phyloP scores from a whole-genome alignment of 2,797 vertebrate genomes.

The Eulemur rubriventer region DNA sequence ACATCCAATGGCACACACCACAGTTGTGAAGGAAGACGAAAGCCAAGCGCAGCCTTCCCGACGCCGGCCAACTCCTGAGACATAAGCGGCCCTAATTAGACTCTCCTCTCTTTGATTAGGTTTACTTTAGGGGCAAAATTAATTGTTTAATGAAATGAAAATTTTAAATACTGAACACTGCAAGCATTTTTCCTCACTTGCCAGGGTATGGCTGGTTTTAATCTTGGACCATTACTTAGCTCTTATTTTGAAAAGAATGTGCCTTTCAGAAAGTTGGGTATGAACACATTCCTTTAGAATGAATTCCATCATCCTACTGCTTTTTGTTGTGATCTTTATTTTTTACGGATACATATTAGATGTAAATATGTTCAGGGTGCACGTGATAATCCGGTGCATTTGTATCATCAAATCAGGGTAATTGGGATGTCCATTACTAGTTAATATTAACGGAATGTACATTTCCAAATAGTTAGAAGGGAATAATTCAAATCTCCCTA shows the following conservation, averaged over 20 bases:
- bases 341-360: not conserved
- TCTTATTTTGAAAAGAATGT: not conserved
- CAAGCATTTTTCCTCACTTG: not conserved
- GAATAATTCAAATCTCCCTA: not conserved
- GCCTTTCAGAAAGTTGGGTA: not conserved
- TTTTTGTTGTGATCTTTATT: not conserved
- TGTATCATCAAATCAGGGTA: too few relatives aligned
- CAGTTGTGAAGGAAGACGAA: fast-evolving
- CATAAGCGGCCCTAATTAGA: fast-evolving
- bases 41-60: fast-evolving
- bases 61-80: fast-evolving
- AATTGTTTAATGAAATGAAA: not conserved
- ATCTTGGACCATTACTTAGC: not conserved
- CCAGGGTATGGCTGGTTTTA: not conserved
- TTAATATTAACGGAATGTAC: not conserved
- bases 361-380: not conserved
- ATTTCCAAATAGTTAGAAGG: not conserved
- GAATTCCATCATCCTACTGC: not conserved
- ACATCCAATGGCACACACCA: fast-evolving
- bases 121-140: not conserved
- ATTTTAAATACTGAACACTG: not conserved
- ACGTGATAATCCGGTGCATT: not conserved
- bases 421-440: not conserved
- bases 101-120: not conserved
- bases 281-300: not conserved